Evolutionary conservation across 1,140 invertebrate genomes (phyloP).

Genomic region (Lysiphlebus fabarum): DNA sequence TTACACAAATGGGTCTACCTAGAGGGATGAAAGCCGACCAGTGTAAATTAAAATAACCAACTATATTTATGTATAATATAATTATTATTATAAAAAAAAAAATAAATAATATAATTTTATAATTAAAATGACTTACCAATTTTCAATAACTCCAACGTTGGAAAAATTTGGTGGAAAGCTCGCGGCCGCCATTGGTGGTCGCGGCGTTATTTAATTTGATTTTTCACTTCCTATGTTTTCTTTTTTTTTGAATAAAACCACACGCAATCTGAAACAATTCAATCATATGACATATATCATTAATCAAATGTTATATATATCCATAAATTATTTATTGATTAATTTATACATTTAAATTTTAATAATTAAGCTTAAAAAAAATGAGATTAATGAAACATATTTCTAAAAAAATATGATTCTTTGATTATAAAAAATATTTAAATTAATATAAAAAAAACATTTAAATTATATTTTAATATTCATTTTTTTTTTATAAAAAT

Average conservation of each 20-base stretch:
- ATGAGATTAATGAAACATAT: too few species aligned
- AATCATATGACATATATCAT: too few species aligned
- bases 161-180: slow-evolving; percentile 52
- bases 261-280: slow-evolving; percentile 28
- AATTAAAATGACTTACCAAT: slow-evolving; percentile 45
- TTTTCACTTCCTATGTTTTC: slow-evolving; percentile 39
- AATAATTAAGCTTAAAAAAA: too few species aligned
- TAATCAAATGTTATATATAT: too few species aligned
- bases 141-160: slow-evolving; percentile 52
- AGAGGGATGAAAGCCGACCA: neutral
- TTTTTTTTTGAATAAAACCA: slow-evolving; percentile 35
- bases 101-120: slow-evolving; percentile 3
- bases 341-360: too few species aligned
- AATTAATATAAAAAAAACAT: too few species aligned
- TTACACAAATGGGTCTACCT: too few species aligned
- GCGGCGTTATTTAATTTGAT: slow-evolving; percentile 38
- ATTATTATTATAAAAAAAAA: slow-evolving; percentile 1
- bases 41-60: neutral
- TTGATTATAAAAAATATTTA: too few species aligned
- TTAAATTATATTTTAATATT: too few species aligned
- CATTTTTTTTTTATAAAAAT: too few species aligned
- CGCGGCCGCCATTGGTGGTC: slow-evolving; percentile 50
- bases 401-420: too few species aligned
- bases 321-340: too few species aligned
- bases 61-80: neutral